These are phyloP conservation scores for Druceiella hillmani DNA, from an alignment of 2,888 invertebrate species.

Conservation along the genomic window DNA sequence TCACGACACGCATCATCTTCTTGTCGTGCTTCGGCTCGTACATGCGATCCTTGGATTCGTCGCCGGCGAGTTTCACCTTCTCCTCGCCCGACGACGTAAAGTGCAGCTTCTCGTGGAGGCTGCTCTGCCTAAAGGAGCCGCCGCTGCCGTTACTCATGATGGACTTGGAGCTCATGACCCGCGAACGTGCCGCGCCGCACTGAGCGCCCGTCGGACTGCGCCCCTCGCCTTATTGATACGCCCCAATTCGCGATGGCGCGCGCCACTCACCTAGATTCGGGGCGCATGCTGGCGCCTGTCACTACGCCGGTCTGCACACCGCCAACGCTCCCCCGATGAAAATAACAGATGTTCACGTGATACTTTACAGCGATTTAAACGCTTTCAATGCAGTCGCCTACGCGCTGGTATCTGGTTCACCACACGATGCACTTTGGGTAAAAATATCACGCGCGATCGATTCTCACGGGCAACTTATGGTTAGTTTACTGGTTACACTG, in stretches of 20 bases:
- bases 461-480: too few relatives aligned
- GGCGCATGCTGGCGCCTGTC: background rate
- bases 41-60: constrained; percentile 61
- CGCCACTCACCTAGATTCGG: constrained; percentile 40
- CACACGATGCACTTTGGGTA: too few relatives aligned
- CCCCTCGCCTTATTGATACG: constrained; percentile 40
- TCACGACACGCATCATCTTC: constrained; percentile 85
- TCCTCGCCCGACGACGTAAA: constrained; percentile 33
- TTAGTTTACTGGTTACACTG: too few relatives aligned
- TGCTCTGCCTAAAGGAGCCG: constrained; percentile 36
- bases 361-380: too few relatives aligned
- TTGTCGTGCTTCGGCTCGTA: constrained; percentile 82
- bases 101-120: constrained; percentile 22
- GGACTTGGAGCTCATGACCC: background rate
- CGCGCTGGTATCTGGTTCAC: too few relatives aligned
- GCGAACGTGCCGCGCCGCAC: constrained; percentile 23
- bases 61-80: constrained; percentile 62
- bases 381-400: too few relatives aligned
- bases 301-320: background rate
- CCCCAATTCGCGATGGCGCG: constrained; percentile 37
- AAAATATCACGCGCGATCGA: too few relatives aligned
- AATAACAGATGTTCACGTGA: too few relatives aligned
- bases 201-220: constrained; percentile 28
- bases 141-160: too few relatives aligned
- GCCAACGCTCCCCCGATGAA: constrained; percentile 44